Evolutionary conservation across 2,113 vertebrate species (phyloP), one percentile per base, ranked within the genome.

Genomic region (Echinops telfairi): DNA sequence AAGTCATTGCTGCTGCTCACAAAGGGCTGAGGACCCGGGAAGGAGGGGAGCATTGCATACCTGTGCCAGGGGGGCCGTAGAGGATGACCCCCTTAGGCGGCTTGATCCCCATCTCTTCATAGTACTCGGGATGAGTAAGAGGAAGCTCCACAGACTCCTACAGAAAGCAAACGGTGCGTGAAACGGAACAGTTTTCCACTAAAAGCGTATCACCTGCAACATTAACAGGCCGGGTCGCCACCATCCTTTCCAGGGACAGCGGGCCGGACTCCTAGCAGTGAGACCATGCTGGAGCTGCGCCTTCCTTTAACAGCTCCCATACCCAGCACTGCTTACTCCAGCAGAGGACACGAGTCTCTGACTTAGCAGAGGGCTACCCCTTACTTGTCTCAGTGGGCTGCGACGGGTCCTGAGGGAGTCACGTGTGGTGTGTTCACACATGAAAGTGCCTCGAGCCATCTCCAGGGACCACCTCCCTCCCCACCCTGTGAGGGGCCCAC

Each of bases 91-190:
- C 99, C 96, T 99, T 99, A 12, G 99, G 99, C 47, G 99, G 99
- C 91, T 99, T 99, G 81, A 99, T 99, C 40, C 99, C 99, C 99
- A 99, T 99, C 95, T 99, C 99, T 94, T 99, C 99, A 3, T 99
- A 99, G 96, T 99, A 99, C 29, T 99, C 99, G 84, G 99, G 99
- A 87, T 99, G 99, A 91, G 99, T 99, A 76, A 99, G 99, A 29
- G 99, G 99, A 90, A 99, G 98, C 97, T 99, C 99, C 97, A 99
- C 99, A 22, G 99, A 99, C 89, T 99, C 99, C 99, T 99, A 91
- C 16, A 90, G 53, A 90, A 80, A 94, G 95, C 38, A 92, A 92
- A 92, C 2, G 85, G 25, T 10, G 2, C 8, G 66, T 94, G 36
- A 87, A 75, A 70, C 81, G 8, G 19, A 53, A 66, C 87, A 31